Conservation (phyloP, 2,888 invertebrate genomes). For the Eutolmus rufibarbis region DNA sequence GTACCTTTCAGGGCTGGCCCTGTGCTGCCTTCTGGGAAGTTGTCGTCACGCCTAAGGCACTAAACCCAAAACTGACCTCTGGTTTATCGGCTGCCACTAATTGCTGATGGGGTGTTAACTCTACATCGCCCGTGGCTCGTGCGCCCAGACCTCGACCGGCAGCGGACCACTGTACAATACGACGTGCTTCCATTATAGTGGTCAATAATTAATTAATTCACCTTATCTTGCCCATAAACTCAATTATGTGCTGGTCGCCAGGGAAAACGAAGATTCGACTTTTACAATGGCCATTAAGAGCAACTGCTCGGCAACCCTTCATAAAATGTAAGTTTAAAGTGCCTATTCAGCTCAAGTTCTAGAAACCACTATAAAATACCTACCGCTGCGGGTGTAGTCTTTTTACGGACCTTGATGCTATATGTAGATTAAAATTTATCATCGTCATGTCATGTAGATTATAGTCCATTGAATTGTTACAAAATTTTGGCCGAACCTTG, state of each 20-base stretch:
- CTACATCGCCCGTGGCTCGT: background rate
- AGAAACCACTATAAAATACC: background rate
- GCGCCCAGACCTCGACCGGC: background rate
- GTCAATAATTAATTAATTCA: background rate
- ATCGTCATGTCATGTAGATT: too few relatives aligned
- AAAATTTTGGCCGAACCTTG: too few relatives aligned
- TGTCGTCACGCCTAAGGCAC: background rate
- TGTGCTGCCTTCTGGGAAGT: background rate
- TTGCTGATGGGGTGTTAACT: background rate
- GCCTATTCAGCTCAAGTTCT: background rate
- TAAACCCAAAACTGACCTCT: background rate
- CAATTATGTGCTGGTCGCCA: background rate
- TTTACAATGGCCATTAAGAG: background rate
- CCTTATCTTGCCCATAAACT: background rate
- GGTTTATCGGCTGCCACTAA: background rate
- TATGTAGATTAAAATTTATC: too few relatives aligned
- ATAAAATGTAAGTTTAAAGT: background rate
- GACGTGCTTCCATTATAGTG: background rate
- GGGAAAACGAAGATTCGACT: background rate
- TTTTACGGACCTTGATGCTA: too few relatives aligned
- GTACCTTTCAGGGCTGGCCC: background rate
- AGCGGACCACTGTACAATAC: background rate
- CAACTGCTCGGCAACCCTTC: background rate
- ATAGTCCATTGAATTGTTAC: too few relatives aligned
- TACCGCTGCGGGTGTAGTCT: too few relatives aligned